Percentiles rank a stretch among this genome's conserved stretches.
phyloP scores from a whole-genome alignment of 2,113 vertebrate species.

The Anthoscopus minutus region DNA sequence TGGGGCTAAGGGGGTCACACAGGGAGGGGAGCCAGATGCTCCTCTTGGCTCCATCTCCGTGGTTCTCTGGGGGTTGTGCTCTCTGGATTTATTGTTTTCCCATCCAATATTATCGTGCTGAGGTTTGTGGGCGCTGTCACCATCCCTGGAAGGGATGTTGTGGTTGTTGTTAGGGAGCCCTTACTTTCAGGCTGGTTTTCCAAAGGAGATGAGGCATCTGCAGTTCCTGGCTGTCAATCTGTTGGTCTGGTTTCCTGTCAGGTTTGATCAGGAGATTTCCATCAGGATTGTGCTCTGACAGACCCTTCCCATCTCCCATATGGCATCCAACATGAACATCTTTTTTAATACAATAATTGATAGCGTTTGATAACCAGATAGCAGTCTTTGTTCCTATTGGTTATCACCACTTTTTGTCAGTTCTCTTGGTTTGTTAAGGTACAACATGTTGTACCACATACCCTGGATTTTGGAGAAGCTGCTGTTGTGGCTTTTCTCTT shows the following conservation, averaged over 20 bases:
- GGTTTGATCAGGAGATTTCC: neutral
- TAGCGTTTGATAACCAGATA: neutral
- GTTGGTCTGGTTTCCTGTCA: neutral
- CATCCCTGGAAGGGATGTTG: accelerated
- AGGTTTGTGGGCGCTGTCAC: neutral
- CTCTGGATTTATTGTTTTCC: neutral
- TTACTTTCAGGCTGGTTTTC: neutral
- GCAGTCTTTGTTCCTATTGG: neutral
- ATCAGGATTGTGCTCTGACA: neutral
- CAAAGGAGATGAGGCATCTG: neutral
- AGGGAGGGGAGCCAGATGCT: neutral
- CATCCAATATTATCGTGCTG: accelerated
- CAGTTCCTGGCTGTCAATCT: neutral
- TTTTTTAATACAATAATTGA: neutral
- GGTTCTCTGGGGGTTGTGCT: accelerated
- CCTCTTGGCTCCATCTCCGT: neutral
- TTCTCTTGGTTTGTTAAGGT: neutral
- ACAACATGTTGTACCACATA: accelerated
- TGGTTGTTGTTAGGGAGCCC: neutral
- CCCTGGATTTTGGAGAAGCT: neutral
- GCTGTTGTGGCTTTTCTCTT: neutral
- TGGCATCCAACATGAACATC: neutral
- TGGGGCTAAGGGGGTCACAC: accelerated
- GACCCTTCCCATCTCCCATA: neutral
- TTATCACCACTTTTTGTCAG: neutral